A percentile compares a stretch with the other conserved stretches of the same genome.
phyloP scores from a whole-genome alignment of 2,888 invertebrate genomes.

The Tupiocoris notatus region DNA sequence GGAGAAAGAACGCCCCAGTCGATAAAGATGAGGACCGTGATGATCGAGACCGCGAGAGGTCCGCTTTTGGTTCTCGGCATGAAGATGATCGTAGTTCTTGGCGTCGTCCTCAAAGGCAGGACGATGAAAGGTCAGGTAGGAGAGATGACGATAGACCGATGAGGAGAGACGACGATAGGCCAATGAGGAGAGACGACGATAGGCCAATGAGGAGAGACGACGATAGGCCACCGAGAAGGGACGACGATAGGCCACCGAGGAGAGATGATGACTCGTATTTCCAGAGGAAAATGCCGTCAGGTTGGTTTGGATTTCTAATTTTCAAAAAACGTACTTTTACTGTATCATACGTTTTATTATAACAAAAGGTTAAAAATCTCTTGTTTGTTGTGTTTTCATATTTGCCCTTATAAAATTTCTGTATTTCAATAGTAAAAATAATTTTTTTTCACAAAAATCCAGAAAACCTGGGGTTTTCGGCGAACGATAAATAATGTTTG shows the following conservation, averaged over 20 bases:
- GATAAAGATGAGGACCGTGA: conserved; percentile 54
- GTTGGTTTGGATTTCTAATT: no score
- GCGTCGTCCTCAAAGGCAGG: not conserved
- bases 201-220: not conserved
- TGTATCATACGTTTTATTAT: no score
- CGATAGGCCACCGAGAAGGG: not conserved
- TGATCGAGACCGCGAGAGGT: conserved; percentile 48
- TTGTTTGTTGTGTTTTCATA: no score
- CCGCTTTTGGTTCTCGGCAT: conserved; percentile 51
- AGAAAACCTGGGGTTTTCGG: no score
- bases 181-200: not conserved
- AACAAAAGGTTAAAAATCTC: no score
- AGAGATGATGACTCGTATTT: not conserved
- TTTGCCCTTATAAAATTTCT: no score
- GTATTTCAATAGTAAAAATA: no score
- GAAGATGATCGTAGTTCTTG: conserved; percentile 25
- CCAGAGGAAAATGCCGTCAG: not conserved
- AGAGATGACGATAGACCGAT: not conserved
- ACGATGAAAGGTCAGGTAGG: not conserved
- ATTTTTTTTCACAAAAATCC: no score
- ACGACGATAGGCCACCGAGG: not conserved
- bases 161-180: not conserved
- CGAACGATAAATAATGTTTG: no score
- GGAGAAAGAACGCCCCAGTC: conserved; percentile 50
- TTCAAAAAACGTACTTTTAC: no score